phyloP scores from a whole-genome alignment of 2,888 invertebrate species.

The Mongoloraphidia duomilia region DNA sequence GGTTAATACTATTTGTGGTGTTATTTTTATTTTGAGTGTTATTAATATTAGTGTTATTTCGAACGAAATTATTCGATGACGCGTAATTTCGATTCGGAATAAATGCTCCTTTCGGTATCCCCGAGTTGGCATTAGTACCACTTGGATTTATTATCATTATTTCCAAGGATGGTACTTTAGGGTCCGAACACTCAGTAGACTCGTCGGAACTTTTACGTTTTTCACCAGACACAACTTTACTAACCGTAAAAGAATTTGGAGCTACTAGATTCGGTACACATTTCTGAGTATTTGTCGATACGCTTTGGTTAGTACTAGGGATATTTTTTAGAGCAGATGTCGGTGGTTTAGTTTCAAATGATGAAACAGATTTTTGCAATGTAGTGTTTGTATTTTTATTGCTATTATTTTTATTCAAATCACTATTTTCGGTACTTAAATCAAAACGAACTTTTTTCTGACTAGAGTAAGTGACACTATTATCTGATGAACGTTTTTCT shows the following conservation, averaged over 20 bases:
- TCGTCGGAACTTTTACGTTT: conserved; percentile 21
- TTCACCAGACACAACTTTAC: conserved; percentile 27
- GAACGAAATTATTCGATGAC: no score
- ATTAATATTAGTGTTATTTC: no score
- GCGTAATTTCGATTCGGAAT: no score
- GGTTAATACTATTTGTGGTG: no score
- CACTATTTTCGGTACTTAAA: no score
- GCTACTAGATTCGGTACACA: conserved; percentile 4
- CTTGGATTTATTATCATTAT: conserved; percentile 20
- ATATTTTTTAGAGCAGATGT: neutral
- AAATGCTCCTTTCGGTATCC: no score
- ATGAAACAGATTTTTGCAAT: no score
- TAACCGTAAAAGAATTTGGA: conserved; percentile 25
- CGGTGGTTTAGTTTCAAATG: neutral
- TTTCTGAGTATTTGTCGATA: neutral
- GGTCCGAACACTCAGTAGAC: conserved; percentile 18
- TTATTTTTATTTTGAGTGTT: no score
- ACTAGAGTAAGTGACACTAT: neutral
- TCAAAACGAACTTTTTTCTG: conserved; percentile 2
- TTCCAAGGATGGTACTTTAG: conserved; percentile 20
- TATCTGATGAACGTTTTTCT: neutral
- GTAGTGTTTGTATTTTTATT: no score
- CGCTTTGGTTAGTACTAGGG: neutral
- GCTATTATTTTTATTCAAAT: no score
- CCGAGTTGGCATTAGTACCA: no score